A percentile compares a stretch with the other conserved stretches of the same genome.
These are phyloP conservation scores for Anser cygnoides DNA, from an alignment of 2,113 vertebrate genomes.

Conservation along the genomic window DNA sequence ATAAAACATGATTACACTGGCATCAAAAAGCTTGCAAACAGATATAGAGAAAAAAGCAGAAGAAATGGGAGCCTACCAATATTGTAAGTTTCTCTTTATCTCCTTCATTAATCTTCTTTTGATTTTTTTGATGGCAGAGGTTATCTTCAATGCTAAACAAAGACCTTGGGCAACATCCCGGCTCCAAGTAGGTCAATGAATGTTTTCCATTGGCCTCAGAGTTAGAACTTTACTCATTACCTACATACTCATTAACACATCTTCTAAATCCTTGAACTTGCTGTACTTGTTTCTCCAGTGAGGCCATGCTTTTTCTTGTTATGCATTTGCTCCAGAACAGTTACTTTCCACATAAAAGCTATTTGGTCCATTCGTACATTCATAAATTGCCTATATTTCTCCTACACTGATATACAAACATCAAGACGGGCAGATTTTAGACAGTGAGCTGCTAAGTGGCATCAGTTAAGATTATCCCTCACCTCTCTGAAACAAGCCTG, in stretches of 20 bases:
- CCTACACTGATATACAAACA: not conserved
- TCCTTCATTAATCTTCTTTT: not conserved
- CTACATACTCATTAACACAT: slow-evolving; percentile 16
- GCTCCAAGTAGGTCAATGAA: not conserved
- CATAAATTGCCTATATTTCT: not conserved
- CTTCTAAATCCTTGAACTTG: slow-evolving; percentile 34
- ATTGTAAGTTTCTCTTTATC: not conserved
- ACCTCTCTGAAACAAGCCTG: not conserved
- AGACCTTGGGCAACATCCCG: slow-evolving; percentile 29
- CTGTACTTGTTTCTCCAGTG: slow-evolving; percentile 27
- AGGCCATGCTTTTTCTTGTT: not conserved
- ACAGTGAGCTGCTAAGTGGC: not conserved
- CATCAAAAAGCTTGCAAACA: slow-evolving; percentile 33
- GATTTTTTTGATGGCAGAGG: not conserved
- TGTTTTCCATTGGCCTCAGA: slow-evolving; percentile 36
- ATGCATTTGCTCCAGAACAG: not conserved
- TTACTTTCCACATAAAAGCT: slow-evolving; percentile 7
- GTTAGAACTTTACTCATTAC: slow-evolving; percentile 31
- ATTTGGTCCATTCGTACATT: not conserved
- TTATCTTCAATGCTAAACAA: slow-evolving; percentile 25
- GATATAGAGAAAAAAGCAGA: not conserved
- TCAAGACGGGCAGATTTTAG: not conserved
- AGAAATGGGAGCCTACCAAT: not conserved
- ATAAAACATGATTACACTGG: slow-evolving; percentile 27
- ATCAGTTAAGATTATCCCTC: not conserved